Evolutionary conservation across 2,113 vertebrate genomes (phyloP).

Genomic region (Blennius ocellaris): DNA sequence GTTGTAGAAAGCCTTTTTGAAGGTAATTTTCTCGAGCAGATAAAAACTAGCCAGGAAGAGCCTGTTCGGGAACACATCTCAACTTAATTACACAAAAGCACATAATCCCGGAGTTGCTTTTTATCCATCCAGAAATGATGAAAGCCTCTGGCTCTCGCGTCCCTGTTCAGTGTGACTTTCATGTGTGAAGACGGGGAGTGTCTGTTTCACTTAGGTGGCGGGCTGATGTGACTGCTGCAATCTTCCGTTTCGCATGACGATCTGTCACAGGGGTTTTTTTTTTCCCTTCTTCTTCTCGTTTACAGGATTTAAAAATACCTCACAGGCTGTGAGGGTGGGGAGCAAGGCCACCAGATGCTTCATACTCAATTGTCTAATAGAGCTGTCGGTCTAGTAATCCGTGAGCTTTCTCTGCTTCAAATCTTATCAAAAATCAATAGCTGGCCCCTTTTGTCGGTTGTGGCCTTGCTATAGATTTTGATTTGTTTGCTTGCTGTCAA

Average conservation of each 20-base stretch:
- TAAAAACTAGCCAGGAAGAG: neutral
- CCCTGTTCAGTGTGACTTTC: neutral
- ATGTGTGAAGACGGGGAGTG: neutral
- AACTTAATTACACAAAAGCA: neutral
- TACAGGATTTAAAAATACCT: conserved; percentile 33
- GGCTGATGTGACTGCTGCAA: conserved; percentile 9
- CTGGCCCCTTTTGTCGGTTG: neutral
- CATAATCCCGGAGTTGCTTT: neutral
- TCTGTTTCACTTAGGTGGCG: neutral
- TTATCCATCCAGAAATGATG: neutral
- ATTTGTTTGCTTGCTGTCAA: neutral
- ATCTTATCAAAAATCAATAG: conserved; percentile 12
- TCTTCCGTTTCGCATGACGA: conserved; percentile 10
- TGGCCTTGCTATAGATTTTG: neutral
- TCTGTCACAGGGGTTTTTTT: neutral
- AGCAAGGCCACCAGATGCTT: neutral
- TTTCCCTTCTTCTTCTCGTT: neutral
- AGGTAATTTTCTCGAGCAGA: too few species aligned
- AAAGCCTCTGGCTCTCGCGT: neutral
- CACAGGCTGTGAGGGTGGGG: neutral
- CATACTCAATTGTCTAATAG: neutral
- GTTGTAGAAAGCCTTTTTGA: too few species aligned
- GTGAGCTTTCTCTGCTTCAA: neutral
- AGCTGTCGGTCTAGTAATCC: conserved; percentile 25
- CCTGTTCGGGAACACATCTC: neutral